Percentiles rank a stretch among this genome's conserved stretches.
phyloP scores from a whole-genome alignment of 2,113 vertebrate genomes.

The Macquaria ambigua region DNA sequence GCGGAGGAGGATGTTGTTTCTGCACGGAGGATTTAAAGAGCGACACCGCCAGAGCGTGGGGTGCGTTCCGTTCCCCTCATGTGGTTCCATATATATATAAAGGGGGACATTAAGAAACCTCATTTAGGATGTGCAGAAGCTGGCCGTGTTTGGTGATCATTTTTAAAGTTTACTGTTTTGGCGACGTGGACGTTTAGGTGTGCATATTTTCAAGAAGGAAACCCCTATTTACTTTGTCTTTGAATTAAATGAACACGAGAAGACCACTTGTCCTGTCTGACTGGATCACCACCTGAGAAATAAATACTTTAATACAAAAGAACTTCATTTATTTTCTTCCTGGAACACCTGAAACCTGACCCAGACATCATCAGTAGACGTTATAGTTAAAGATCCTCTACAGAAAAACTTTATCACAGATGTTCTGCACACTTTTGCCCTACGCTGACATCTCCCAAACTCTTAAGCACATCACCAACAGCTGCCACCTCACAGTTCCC shows the following conservation, averaged over 20 bases:
- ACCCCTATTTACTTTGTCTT: neutral
- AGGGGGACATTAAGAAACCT: no score
- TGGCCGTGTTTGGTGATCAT: no score
- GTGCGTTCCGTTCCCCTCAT: conserved; percentile 44
- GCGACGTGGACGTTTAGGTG: neutral
- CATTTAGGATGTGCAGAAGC: no score
- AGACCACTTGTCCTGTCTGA: neutral
- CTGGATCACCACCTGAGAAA: neutral
- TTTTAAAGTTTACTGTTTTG: neutral
- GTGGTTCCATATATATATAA: neutral
- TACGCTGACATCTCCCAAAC: neutral
- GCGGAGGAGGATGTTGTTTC: conserved; percentile 74
- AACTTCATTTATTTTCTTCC: neutral
- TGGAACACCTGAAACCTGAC: neutral
- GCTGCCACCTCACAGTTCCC: neutral
- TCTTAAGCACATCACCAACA: neutral
- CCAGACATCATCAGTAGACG: neutral
- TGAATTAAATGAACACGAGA: neutral
- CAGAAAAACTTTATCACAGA: neutral
- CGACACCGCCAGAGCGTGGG: conserved; percentile 53
- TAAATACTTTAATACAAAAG: neutral
- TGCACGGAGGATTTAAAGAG: conserved; percentile 73
- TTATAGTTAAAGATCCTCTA: neutral
- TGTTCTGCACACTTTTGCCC: neutral
- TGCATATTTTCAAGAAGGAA: no score